Conservation (phyloP, 2,113 vertebrate genomes). For the Colistium nudipinnis region DNA sequence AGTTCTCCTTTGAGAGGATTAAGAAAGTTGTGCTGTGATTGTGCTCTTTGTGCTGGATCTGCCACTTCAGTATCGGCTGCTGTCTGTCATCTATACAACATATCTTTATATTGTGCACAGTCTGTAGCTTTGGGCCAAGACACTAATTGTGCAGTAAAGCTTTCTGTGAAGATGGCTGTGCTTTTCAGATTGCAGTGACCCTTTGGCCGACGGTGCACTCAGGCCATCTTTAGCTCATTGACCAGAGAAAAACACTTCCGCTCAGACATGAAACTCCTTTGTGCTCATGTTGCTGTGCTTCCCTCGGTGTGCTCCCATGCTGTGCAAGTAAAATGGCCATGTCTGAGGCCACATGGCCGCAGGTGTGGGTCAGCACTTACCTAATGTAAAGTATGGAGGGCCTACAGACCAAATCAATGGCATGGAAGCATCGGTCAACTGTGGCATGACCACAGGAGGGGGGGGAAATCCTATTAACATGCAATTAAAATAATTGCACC, state of each 20-base stretch:
- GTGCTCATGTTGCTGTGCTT: constrained; percentile 65
- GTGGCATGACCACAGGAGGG: not conserved
- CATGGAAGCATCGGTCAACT: not conserved
- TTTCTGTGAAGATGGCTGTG: constrained; percentile 6
- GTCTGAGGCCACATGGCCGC: not conserved
- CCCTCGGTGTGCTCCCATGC: constrained; percentile 64
- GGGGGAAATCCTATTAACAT: not conserved
- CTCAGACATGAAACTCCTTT: constrained; percentile 7
- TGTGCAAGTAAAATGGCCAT: not conserved
- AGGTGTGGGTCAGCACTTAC: too few species aligned
- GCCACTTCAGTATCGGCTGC: not conserved
- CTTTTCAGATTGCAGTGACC: constrained; percentile 21
- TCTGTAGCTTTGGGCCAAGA: not conserved
- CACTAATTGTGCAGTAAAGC: not conserved
- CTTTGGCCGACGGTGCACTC: not conserved
- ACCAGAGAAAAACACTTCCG: not conserved
- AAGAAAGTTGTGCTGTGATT: constrained; percentile 29
- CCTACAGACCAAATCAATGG: not conserved
- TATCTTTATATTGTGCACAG: constrained; percentile 13
- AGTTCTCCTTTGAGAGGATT: not conserved
- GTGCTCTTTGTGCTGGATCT: not conserved
- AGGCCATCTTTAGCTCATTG: not conserved
- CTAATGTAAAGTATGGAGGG: too few species aligned
- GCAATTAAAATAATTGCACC: not conserved
- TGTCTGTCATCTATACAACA: not conserved